Evolutionary conservation across 2,797 vertebrate species (phyloP).

Genomic region (Microchirus variegatus): DNA sequence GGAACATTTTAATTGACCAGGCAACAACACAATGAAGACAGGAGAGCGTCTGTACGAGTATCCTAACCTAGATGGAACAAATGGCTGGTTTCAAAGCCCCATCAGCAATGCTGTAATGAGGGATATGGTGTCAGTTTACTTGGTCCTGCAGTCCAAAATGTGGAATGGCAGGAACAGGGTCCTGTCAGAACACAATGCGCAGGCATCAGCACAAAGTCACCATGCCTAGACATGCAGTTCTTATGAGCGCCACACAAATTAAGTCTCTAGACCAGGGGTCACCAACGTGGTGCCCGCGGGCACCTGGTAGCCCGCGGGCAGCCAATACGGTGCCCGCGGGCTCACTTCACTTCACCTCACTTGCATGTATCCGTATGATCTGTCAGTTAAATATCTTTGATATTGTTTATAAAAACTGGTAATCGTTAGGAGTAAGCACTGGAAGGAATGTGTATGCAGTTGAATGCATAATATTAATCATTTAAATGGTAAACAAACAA

Average conservation of each 20-base stretch:
- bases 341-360: too few relatives aligned
- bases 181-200: conserved; percentile 73
- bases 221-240: conserved; percentile 60
- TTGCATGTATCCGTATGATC: too few relatives aligned
- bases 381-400: too few relatives aligned
- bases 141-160: conserved; percentile 71
- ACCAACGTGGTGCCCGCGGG: too few relatives aligned
- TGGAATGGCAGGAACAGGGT: conserved; percentile 64
- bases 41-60: conserved; percentile 28
- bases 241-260: conserved; percentile 70
- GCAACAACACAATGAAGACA: conserved; percentile 45
- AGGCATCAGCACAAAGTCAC: conserved; percentile 75
- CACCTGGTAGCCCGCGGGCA: too few relatives aligned
- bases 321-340: too few relatives aligned
- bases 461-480: too few relatives aligned
- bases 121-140: conserved; percentile 64
- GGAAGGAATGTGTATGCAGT: too few relatives aligned
- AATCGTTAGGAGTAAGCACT: too few relatives aligned
- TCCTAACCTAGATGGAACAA: conserved; percentile 55
- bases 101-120: conserved; percentile 77
- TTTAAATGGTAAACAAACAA: too few relatives aligned
- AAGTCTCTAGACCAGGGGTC: conserved; percentile 73
- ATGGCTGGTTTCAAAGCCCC: conserved; percentile 64
- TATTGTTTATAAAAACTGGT: too few relatives aligned
- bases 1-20: conserved; percentile 75